These are phyloP conservation scores for Rostratula benghalensis DNA, from an alignment of 2,113 vertebrate species.

Conservation along the genomic window DNA sequence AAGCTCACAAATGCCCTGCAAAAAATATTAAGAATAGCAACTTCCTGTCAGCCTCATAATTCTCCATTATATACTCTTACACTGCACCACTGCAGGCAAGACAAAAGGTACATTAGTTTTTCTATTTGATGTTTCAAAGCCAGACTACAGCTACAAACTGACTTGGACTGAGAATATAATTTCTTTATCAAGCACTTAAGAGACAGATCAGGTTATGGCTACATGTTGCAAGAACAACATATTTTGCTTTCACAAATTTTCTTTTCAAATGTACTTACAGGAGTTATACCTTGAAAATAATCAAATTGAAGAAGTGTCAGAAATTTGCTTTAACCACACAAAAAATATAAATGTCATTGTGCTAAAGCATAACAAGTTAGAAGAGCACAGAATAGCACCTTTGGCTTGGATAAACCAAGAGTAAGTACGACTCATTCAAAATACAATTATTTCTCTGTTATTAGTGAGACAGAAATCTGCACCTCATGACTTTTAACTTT, in stretches of 20 bases:
- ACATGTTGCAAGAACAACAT: background rate
- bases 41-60: background rate
- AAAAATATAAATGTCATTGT: constrained; percentile 86
- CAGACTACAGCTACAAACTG: background rate
- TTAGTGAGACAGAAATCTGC: background rate
- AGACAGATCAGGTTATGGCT: background rate
- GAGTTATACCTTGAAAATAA: constrained; percentile 95
- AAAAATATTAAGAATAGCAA: background rate
- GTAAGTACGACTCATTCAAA: constrained; percentile 68
- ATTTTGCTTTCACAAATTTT: background rate
- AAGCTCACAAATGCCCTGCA: background rate
- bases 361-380: constrained; percentile 89
- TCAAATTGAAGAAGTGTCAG: constrained; percentile 94
- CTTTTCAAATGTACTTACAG: constrained; percentile 72
- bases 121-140: background rate
- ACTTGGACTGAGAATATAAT: background rate
- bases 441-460: background rate
- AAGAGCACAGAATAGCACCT: constrained; percentile 90
- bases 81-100: background rate
- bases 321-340: constrained; percentile 88
- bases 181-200: background rate
- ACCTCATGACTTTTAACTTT: background rate
- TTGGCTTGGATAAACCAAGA: constrained; percentile 93
- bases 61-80: background rate
- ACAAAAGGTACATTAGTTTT: background rate